A percentile compares a stretch with the other conserved stretches of the same genome.
phyloP scores from a whole-genome alignment of 2,888 invertebrate genomes.

The Microctonus hyperodae region DNA sequence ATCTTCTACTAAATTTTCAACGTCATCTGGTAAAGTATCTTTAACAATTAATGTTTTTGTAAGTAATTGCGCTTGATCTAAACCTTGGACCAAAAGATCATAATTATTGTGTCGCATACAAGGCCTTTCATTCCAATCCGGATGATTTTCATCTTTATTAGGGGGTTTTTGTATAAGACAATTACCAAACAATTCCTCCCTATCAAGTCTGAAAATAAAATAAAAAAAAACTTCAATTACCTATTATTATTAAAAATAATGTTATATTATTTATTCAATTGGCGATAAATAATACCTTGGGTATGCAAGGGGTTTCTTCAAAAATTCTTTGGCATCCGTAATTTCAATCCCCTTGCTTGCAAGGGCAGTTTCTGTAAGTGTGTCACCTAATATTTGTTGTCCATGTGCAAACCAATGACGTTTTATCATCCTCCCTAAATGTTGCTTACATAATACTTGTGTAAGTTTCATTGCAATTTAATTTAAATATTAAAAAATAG shows the following conservation, averaged over 20 bases:
- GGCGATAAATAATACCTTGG: background rate
- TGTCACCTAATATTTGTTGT: conserved; percentile 67
- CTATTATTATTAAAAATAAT: background rate
- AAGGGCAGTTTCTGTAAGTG: conserved; percentile 67
- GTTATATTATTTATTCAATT: background rate
- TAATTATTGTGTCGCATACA: conserved; percentile 70
- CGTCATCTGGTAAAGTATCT: conserved; percentile 69
- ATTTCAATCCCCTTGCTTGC: conserved; percentile 69
- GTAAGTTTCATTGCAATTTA: conserved; percentile 71
- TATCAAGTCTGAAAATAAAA: background rate
- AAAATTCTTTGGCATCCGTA: conserved; percentile 70
- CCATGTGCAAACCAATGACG: conserved; percentile 77
- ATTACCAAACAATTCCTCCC: background rate
- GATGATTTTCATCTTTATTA: conserved; percentile 68
- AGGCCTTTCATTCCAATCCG: conserved; percentile 70
- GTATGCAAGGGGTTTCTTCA: conserved; percentile 28
- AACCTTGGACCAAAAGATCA: conserved; percentile 75
- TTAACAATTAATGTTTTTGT: conserved; percentile 77
- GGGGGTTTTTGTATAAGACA: conserved; percentile 43
- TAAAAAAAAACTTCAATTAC: conserved; percentile 5
- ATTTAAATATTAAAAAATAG: conserved; percentile 18
- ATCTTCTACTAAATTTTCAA: conserved; percentile 63
- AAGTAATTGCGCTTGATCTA: conserved; percentile 80
- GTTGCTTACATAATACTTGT: conserved; percentile 70
- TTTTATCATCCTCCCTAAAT: conserved; percentile 77